phyloP scores from a whole-genome alignment of 1,140 invertebrate genomes.

The Ceratina japonica region DNA sequence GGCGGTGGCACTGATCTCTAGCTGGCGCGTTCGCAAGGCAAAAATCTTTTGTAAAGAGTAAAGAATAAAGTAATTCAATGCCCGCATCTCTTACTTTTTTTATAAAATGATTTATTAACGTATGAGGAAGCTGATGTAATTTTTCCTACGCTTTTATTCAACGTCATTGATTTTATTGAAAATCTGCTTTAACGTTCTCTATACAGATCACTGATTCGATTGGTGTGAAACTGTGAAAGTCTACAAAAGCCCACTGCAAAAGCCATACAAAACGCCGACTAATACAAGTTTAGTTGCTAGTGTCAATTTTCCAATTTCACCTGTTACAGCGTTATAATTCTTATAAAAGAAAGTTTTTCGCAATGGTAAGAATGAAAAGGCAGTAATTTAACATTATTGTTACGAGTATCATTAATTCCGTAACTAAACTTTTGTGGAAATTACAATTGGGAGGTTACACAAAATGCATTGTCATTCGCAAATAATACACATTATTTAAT shows the following conservation, averaged over 20 bases:
- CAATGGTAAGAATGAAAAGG: conserved; percentile 24
- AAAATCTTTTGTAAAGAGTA: too few species aligned
- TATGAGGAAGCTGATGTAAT: too few species aligned
- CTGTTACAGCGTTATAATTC: not conserved
- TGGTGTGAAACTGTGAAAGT: not conserved
- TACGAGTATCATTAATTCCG: not conserved
- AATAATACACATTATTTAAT: not conserved
- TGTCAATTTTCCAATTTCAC: conserved; percentile 6
- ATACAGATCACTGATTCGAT: too few species aligned
- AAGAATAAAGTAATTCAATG: too few species aligned
- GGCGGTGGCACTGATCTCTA: too few species aligned
- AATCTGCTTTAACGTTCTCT: too few species aligned
- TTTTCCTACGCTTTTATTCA: too few species aligned
- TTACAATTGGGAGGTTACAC: conserved; percentile 13
- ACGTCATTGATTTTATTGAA: too few species aligned
- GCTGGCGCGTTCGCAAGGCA: too few species aligned
- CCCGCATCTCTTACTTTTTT: too few species aligned
- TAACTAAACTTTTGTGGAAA: not conserved
- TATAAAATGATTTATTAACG: too few species aligned
- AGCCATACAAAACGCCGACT: conserved; percentile 10
- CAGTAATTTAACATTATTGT: not conserved
- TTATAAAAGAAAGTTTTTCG: not conserved
- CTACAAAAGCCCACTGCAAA: too few species aligned
- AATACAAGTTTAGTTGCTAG: not conserved
- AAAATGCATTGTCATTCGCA: conserved; percentile 38